phyloP scores from a whole-genome alignment of 2,797 vertebrate species.

The Enteromius mattozi region DNA sequence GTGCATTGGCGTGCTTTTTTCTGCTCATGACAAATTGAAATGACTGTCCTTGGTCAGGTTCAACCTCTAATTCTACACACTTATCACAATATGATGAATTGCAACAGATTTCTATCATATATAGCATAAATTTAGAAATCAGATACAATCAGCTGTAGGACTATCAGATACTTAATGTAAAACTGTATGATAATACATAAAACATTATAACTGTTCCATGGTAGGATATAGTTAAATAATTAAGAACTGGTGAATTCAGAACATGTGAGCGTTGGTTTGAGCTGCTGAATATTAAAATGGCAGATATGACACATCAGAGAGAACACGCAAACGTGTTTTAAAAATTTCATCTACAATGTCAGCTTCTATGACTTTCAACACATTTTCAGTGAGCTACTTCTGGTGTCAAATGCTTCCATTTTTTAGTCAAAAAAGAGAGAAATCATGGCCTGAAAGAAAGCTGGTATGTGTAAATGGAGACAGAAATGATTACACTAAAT shows the following conservation, averaged over 20 bases:
- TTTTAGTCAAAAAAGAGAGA: not conserved
- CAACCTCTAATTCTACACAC: constrained; percentile 1
- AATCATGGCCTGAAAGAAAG: not conserved
- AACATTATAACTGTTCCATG: not conserved
- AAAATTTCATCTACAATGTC: not conserved
- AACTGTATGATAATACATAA: not conserved
- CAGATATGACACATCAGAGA: not conserved
- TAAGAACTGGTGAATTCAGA: not conserved
- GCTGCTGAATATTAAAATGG: not conserved
- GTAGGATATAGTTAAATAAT: not conserved
- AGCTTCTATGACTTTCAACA: constrained; percentile 12
- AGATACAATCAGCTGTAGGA: not conserved
- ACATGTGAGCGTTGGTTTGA: not conserved
- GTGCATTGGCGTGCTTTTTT: not conserved
- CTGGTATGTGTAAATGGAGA: constrained; percentile 9
- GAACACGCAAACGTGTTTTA: not conserved
- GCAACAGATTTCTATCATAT: not conserved
- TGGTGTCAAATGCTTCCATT: constrained; percentile 12
- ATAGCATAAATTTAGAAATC: not conserved
- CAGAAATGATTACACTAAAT: constrained; percentile 23
- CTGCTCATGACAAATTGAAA: not conserved
- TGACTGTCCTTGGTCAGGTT: not conserved
- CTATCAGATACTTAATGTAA: not conserved
- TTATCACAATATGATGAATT: constrained; percentile 6
- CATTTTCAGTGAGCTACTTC: not conserved